Base-by-base conservation (phyloP, 2,113 vertebrate genomes). In the Anguilla japonica region DNA sequence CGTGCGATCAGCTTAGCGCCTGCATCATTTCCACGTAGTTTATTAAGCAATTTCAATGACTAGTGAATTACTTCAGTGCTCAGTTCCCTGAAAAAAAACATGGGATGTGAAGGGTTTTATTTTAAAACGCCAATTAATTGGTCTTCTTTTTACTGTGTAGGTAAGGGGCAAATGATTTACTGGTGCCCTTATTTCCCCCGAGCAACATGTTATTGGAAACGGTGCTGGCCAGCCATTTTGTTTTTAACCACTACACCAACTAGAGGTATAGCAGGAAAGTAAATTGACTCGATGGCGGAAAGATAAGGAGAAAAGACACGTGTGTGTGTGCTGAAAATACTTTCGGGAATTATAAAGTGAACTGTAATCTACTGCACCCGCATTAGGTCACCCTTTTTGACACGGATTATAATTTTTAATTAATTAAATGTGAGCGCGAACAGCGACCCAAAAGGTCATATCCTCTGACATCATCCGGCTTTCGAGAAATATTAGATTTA, bases 401-500 rank as follows among this genome's bases (percentile, higher is more conserved):
- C n/a, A 75, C 2, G n/a, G 71, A 75, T 75, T 75, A 75, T 75
- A 34, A 0, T 29, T 71, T 75, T 34, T 75, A 75, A 75, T 75
- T 75, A 75, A 75, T 75, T 5, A 75, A 75, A 34, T 75, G 71
- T 75, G 26, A 75, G 20, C 26, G 63, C 3, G 63, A 71, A 20
- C 3, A 71, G 20, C 5, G 26, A n/a, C 3, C 14, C 18, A 60
- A 60, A 75, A 26, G 71, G 71, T 75, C 11, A 4, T 34, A 75
- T 8, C 71, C n/a, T n/a, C 29, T 29, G 71, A 75, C 71, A 8
- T 29, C 26, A 75, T 34, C n/a, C 26, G 13, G 60, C 60, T 67
- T 67, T 67, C 11, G 60, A 75, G 18, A 75, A 75, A 75, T 75
- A 75, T 75, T 75, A 75, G 71, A 75, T 75, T 75, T 29, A 75